These are phyloP conservation scores for Anguilla obscura DNA, from an alignment of 2,797 vertebrate genomes.

Conservation along the genomic window DNA sequence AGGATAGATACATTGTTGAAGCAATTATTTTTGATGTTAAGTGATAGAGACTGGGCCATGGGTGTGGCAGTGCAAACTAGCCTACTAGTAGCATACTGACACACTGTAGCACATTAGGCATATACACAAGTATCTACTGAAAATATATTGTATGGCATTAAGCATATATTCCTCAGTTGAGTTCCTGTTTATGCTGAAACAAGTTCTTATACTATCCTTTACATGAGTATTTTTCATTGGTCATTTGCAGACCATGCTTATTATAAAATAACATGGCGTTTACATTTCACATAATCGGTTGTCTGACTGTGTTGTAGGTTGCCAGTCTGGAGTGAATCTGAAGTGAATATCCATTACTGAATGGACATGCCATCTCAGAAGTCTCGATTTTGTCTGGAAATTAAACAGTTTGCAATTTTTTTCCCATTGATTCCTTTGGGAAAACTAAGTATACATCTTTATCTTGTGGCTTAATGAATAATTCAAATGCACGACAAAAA, in stretches of 20 bases:
- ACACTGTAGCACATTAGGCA: background rate
- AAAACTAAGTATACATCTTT: background rate
- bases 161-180: background rate
- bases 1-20: background rate
- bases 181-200: background rate
- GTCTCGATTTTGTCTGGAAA: too few relatives aligned
- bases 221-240: background rate
- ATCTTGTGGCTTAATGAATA: background rate
- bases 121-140: background rate
- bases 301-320: background rate
- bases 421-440: background rate
- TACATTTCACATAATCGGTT: background rate
- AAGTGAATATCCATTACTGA: too few relatives aligned
- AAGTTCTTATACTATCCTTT: background rate
- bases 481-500: background rate
- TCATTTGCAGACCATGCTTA: background rate
- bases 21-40: background rate
- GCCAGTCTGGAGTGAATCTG: background rate
- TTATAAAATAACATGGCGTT: background rate
- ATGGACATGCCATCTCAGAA: too few relatives aligned
- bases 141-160: background rate
- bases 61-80: background rate
- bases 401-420: too few relatives aligned
- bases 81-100: background rate
- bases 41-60: background rate